Conservation (phyloP, 2,888 invertebrate genomes). For the Apotomis capreana region DNA sequence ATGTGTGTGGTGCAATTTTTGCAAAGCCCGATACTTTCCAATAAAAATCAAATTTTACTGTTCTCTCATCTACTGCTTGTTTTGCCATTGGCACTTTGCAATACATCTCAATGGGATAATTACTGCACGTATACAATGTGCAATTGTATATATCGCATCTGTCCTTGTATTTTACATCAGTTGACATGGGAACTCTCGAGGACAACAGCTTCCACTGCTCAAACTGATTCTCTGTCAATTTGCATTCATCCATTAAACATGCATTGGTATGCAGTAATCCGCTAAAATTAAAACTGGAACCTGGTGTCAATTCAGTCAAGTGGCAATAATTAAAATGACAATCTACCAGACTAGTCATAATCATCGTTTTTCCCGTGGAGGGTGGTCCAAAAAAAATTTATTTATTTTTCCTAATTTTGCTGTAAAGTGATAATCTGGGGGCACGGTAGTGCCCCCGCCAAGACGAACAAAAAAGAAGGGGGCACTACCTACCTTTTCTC, state of each 20-base stretch:
- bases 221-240: constrained; percentile 54
- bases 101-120: constrained; percentile 2
- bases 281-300: constrained; percentile 48
- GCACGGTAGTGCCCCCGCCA: too few relatives aligned
- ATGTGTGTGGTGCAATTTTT: background rate
- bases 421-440: too few relatives aligned
- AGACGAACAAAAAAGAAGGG: too few relatives aligned
- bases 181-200: background rate
- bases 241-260: constrained; percentile 56
- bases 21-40: background rate
- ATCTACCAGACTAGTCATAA: constrained; percentile 46
- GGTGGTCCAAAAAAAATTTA: constrained; percentile 3
- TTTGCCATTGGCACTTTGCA: constrained; percentile 4
- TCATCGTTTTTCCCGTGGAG: constrained; percentile 46
- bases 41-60: background rate
- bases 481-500: too few relatives aligned
- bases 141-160: background rate
- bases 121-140: too few relatives aligned
- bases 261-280: too few relatives aligned
- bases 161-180: background rate
- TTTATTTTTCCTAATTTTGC: background rate
- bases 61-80: background rate
- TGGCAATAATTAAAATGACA: constrained; percentile 42
- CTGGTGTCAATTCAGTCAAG: constrained; percentile 49
- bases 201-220: too few relatives aligned